Base-by-base conservation (phyloP, 2,113 vertebrate genomes). In the Peromyscus californicus region DNA sequence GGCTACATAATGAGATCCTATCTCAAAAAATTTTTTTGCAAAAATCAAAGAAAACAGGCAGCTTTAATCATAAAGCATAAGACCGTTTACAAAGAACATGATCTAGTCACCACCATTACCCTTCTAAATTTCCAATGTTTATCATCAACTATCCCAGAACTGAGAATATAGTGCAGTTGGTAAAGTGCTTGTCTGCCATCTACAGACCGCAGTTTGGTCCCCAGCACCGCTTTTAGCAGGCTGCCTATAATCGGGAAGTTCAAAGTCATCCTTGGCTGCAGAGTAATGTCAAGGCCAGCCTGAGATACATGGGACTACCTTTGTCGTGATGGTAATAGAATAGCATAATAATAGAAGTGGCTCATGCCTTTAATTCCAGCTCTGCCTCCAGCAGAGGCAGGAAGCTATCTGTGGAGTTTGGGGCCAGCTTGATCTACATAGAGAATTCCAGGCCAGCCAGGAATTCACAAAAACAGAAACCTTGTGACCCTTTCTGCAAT, bases 1-100 rank as follows among this genome's bases (percentile, higher is more conserved):
- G 82, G 13, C 24, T 42, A 29, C 13, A 61, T n/a, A 39, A 24
- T 84, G 82, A 84, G 22, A 63, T 57, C 24, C n/a, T 63, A 84
- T 61, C 57, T 83, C 80, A 83, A 84, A 83, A 39, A 29, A 29
- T 54, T 54, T 54, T 15, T 15, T 61, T 61, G 63, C n/a, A 84
- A 84, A 84, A 42, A 16, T 26, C 24, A 61, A 42, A 16, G 15
- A n/a, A 61, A 83, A 59, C 22, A 74, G 76, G 7, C 8, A n/a
- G 4, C 92, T 36, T 93, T 94, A 89, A 61, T 97, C 54, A 61
- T 70, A 92, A 93, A 45, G 48, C 69, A 94, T 88, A 87, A 95
- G 86, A 96, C 79, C 21, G 83, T 54, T 70, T 89, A 70, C 59
- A 85, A 31, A 90, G 48, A 91, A 12, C 91, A 19, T 96, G 65